phyloP scores from a whole-genome alignment of 2,113 vertebrate genomes.

The human region GRCh38 chr13:42269501-42270000 shows the following conservation, averaged over 20 bases:
- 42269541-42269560: slow-evolving; percentile 24
- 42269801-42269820: neutral
- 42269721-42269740: slow-evolving; percentile 19
- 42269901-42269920: neutral
- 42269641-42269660: slow-evolving; percentile 48
- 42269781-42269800: slow-evolving; percentile 8
- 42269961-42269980: neutral
- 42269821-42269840: neutral
- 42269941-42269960: neutral
- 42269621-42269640: slow-evolving; percentile 39
- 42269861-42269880: neutral
- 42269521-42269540: slow-evolving; percentile 50
- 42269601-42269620: neutral
- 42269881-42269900: neutral
- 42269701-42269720: neutral
- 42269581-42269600: slow-evolving; percentile 29
- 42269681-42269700: slow-evolving; percentile 6
- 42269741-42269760: neutral
- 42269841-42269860: neutral
- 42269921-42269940: neutral
- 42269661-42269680: slow-evolving; percentile 40
- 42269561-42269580: neutral
- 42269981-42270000: neutral
- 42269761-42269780: neutral
- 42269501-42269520: neutral